phyloP scores from a whole-genome alignment of 2,113 vertebrate species.

The Motacilla alba region DNA sequence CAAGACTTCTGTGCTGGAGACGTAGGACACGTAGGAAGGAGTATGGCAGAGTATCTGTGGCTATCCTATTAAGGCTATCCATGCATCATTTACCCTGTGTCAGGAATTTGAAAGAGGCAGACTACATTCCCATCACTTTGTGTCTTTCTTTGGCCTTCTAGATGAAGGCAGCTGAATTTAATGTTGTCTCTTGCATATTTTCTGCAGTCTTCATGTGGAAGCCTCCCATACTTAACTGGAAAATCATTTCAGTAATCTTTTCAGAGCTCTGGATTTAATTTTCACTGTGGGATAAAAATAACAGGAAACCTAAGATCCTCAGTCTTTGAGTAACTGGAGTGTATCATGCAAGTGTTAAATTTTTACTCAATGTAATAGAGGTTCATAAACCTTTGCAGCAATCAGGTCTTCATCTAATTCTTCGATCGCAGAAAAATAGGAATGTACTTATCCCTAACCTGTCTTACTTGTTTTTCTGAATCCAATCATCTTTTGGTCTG shows the following conservation, averaged over 20 bases:
- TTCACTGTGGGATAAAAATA: not conserved
- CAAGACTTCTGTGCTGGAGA: not conserved
- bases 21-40: not conserved
- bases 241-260: not conserved
- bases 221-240: not conserved
- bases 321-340: not conserved
- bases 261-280: conserved; percentile 4
- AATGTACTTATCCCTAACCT: not conserved
- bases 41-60: not conserved
- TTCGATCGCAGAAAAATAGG: not conserved
- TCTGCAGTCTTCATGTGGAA: not conserved
- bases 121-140: not conserved
- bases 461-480: not conserved
- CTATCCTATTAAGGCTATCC: not conserved
- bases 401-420: not conserved
- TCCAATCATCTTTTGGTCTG: not conserved
- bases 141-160: not conserved
- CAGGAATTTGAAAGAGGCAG: not conserved
- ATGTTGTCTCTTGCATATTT: not conserved
- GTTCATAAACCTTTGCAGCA: not conserved
- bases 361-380: not conserved
- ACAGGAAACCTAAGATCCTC: not conserved
- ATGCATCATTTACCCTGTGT: not conserved
- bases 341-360: not conserved
- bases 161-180: not conserved